Conservation (phyloP, 2,888 invertebrate genomes). For the Biston stratarius region DNA sequence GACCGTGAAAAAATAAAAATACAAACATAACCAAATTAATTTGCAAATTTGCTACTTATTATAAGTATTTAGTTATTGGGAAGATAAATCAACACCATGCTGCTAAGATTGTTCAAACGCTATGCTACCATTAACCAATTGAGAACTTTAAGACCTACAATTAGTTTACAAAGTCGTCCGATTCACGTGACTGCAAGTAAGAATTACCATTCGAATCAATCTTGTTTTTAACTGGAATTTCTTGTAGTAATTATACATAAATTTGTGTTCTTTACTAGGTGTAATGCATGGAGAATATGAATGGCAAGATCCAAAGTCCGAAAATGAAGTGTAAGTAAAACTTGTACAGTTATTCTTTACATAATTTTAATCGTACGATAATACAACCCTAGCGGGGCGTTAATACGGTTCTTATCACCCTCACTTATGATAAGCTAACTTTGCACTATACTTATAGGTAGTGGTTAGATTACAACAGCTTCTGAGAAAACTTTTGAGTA, state of each 20-base stretch:
- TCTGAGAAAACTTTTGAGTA: too few species aligned
- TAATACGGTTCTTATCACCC: too few species aligned
- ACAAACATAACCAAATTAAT: neutral
- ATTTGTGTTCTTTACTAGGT: constrained; percentile 69
- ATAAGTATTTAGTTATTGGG: neutral
- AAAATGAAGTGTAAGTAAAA: constrained; percentile 94
- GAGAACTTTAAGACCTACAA: constrained; percentile 40
- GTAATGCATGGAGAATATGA: constrained; percentile 93
- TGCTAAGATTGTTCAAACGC: constrained; percentile 45
- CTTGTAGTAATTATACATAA: constrained; percentile 11
- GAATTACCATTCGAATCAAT: constrained; percentile 32
- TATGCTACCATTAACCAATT: constrained; percentile 38
- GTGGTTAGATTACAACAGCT: too few species aligned
- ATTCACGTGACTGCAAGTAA: constrained; percentile 67
- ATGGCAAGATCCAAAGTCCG: constrained; percentile 96
- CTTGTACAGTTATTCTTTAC: too few species aligned
- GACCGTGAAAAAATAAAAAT: neutral
- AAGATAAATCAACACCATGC: constrained; percentile 31
- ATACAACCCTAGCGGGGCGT: too few species aligned
- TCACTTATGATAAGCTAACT: too few species aligned
- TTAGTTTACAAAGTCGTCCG: constrained; percentile 49
- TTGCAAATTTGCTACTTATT: too few species aligned
- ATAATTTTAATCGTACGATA: neutral
- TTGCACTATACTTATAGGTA: too few species aligned
- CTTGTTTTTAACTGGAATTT: constrained; percentile 5